Evolutionary conservation across 2,888 invertebrate species (phyloP).

Genomic region (Ephialtes manifestator): DNA sequence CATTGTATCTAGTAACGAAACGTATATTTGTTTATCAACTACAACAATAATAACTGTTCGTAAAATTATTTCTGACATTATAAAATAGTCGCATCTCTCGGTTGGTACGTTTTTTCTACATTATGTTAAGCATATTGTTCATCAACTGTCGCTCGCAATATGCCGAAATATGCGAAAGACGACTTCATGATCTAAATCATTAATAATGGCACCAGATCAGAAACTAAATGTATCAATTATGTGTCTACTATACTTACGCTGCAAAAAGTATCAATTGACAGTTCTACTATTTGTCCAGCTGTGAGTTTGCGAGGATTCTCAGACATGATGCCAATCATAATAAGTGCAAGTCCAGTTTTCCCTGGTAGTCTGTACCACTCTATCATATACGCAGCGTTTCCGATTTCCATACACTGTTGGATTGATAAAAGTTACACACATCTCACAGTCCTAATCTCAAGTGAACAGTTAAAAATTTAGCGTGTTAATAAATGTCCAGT

Average conservation of each 20-base stretch:
- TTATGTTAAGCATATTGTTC: too few relatives aligned
- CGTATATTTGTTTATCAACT: neutral
- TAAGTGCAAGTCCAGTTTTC: slow-evolving; percentile 48
- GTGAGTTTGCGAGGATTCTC: slow-evolving; percentile 59
- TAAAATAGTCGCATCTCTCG: neutral
- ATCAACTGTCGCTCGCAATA: too few relatives aligned
- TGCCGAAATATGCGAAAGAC: too few relatives aligned
- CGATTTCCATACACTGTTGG: slow-evolving; percentile 72
- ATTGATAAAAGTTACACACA: neutral
- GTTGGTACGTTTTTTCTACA: too few relatives aligned
- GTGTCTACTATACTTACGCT: slow-evolving; percentile 75
- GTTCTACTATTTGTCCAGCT: slow-evolving; percentile 69
- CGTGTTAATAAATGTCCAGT: too few relatives aligned
- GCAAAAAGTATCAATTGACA: slow-evolving; percentile 72
- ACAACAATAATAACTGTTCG: neutral
- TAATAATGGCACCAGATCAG: too few relatives aligned
- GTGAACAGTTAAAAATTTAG: too few relatives aligned
- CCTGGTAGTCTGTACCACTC: too few relatives aligned
- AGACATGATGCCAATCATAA: slow-evolving; percentile 60
- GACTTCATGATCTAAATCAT: too few relatives aligned
- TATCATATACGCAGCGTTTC: too few relatives aligned
- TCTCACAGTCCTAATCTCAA: neutral
- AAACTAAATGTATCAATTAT: too few relatives aligned
- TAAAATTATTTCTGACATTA: neutral
- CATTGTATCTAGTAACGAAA: neutral